Percentiles rank a stretch among this genome's conserved stretches.
Evolutionary conservation across 1,140 invertebrate genomes (phyloP).

Genomic region (Drosophila rufa): DNA sequence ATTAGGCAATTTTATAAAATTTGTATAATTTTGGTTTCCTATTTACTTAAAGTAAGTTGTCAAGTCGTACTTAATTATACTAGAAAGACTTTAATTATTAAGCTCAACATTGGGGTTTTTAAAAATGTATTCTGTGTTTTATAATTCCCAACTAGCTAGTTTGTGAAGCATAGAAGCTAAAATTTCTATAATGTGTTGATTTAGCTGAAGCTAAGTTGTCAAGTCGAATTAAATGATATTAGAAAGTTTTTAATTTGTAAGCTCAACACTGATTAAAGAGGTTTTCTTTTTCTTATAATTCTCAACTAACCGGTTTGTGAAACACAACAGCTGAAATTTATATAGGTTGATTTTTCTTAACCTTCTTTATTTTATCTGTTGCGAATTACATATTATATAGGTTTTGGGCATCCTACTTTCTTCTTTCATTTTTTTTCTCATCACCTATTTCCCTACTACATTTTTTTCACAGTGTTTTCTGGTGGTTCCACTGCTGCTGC

Average conservation of each 20-base stretch:
- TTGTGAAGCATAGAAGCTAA: background rate
- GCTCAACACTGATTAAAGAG: background rate
- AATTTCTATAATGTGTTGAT: too few relatives aligned
- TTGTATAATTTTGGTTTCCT: background rate
- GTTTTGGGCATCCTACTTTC: background rate
- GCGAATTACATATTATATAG: too few relatives aligned
- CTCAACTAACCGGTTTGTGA: background rate
- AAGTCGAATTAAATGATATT: too few relatives aligned
- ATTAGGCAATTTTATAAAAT: background rate
- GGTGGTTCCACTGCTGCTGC: constrained; percentile 19
- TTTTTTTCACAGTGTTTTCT: background rate
- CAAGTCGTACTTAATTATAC: too few relatives aligned
- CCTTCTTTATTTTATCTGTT: too few relatives aligned
- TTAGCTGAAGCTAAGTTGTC: too few relatives aligned
- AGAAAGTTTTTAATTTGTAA: too few relatives aligned
- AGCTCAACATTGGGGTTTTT: background rate
- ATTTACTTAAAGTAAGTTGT: background rate
- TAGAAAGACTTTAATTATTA: too few relatives aligned
- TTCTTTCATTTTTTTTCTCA: background rate
- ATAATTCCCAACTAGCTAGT: background rate
- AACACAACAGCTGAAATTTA: background rate
- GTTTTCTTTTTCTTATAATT: background rate
- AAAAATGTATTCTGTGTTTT: background rate
- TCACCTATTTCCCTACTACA: background rate
- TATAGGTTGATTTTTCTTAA: too few relatives aligned